Base-by-base conservation (phyloP, 1,140 invertebrate species). In the Nephila pilipes region DNA sequence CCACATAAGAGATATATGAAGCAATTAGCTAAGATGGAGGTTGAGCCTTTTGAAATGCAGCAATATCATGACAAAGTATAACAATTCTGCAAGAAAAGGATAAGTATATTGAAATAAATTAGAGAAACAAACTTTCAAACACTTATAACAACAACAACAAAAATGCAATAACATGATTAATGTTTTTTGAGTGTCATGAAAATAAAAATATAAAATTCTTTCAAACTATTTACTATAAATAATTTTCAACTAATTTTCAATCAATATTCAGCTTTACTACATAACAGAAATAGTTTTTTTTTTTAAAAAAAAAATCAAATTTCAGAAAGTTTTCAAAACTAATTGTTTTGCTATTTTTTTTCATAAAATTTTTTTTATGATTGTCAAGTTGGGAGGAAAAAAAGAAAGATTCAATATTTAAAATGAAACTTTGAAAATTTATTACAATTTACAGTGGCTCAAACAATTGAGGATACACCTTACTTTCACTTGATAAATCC, bases 21-120 rank as follows among this genome's bases (percentile, higher is more conserved):
- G 12, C 12, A 46, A 4, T 46, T 38, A 38, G 63, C 18, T 69
- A 69, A 10, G 22, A 36, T n/a, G 29, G 32, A 22, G 89, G 89
- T 81, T 81, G 80, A 36, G 46, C 89, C 10, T 38, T 46, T 81
- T 90, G 89, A 6, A n/a, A n/a, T 25, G 69, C 55, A 8, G n/a
- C 55, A n/a, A 90, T 90, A 60, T 90, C 89, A 58, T 90, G 89
- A 60, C 58, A 90, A 10, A 90, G 55, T 22, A 90, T 1, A 0
- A 60, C 89, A 90, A 90, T 81, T 38, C 89, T 90, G 63, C 20
- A 90, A 90, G 75, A 80, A 10, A 81, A 90, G 58, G 25, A 2
- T 14, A 90, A 25, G 1, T 57, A 20, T 55, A 58, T 5, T 85
- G 14, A 55, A 46, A n/a, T n/a, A 22, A 65, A 36, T 10, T 20